Base-by-base conservation (phyloP, 1,140 invertebrate species). In the Drosophila trapezifrons region DNA sequence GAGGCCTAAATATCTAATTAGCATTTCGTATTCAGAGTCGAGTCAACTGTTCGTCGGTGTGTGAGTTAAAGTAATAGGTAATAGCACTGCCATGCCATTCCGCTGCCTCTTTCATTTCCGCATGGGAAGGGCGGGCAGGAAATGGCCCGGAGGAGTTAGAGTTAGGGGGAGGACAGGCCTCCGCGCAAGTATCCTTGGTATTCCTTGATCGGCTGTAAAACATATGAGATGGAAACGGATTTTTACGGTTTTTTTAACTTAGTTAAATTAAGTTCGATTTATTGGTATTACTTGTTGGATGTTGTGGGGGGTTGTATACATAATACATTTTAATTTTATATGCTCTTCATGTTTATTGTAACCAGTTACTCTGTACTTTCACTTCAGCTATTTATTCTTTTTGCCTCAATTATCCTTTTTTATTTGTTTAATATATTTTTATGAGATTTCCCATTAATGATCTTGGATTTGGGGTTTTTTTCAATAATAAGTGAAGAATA, bases 401-500 rank as follows among this genome's bases (percentile, higher is more conserved):
- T 70, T 76, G 70, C 65, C 59, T 86, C 76, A 79, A 64, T 85
- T 72, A 66, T 70, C 55, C 57, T 58, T 47, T 37, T 46, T 18
- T 58, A n/a, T n/a, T 18, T 43, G 25, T 49, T 65, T 54, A 52
- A 51, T 47, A 73, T 76, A 52, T 66, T 69, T 78, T 63, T 46
- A 85, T 87, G 63, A 65, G 77, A 78, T 78, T 65, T 87, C 70
- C 77, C 75, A 87, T 72, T 79, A 64, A 81, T 81, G 82, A 78
- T 78, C 49, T 76, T 80, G 51, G 38, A 63, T 37, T 72, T 76
- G 45, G 70, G 42, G 51, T 13, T 8, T 66, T 66, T 79, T 70
- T 87, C 75, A 71, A 80, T 84, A 84, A 78, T 86, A 79, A 82
- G 72, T 87, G 76, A 87, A 86, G 83, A 82, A 72, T 86, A 85